Conservation (phyloP, 1,140 invertebrate genomes). For the Battus philenor region DNA sequence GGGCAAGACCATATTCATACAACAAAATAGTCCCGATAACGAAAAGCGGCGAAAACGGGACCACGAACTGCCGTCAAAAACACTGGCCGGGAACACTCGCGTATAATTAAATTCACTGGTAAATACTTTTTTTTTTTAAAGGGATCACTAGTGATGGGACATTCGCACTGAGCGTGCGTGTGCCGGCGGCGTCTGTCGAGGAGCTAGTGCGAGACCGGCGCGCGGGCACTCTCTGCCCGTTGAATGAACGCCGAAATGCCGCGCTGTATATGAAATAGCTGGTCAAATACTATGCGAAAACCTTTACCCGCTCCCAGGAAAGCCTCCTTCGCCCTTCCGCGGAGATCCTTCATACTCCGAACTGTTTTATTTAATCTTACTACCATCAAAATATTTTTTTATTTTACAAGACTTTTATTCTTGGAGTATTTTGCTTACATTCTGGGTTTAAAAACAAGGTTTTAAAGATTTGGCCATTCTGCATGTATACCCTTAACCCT, state of each 20-base stretch:
- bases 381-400: too few relatives aligned
- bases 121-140: constrained; percentile 11
- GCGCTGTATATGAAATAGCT: constrained; percentile 70
- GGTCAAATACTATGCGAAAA: constrained; percentile 68
- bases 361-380: too few relatives aligned
- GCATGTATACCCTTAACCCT: too few relatives aligned
- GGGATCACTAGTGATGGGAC: constrained; percentile 20
- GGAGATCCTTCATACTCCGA: constrained; percentile 34
- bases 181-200: constrained; percentile 45
- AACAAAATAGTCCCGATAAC: constrained; percentile 41
- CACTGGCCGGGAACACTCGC: constrained; percentile 48
- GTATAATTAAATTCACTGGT: constrained; percentile 6
- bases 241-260: constrained; percentile 69
- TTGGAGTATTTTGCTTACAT: too few relatives aligned
- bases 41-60: constrained; percentile 26
- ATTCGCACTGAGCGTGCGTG: constrained; percentile 32
- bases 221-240: constrained; percentile 59
- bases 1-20: constrained; percentile 70
- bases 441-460: too few relatives aligned
- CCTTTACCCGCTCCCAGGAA: constrained; percentile 60
- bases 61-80: constrained; percentile 29
- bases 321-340: constrained; percentile 43
- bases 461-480: too few relatives aligned
- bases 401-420: too few relatives aligned
- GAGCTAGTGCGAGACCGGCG: constrained; percentile 55